Evolutionary conservation across 2,113 vertebrate genomes (phyloP), one percentile per base, ranked within the genome.

Genomic region (Orcinus orca): DNA sequence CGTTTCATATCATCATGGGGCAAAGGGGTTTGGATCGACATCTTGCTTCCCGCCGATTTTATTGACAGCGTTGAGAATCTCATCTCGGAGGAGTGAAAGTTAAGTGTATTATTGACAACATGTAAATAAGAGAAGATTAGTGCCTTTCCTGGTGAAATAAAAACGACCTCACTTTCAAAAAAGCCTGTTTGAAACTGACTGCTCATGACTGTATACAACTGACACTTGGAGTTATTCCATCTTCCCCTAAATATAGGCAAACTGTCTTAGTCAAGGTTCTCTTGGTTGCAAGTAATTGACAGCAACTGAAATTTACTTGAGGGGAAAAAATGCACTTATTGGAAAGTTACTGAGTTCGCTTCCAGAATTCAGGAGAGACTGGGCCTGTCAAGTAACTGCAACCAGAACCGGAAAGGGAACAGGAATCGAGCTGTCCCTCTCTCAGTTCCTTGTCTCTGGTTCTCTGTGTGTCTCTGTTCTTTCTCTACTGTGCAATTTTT

Each of bases 81-180:
- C 17, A 36, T 96, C 60, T 97, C 62, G 31, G 87, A 93, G 83
- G 53, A 95, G 87, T n/a, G 79, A 33, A 44, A 62, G 44, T n/a
- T n/a, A 96, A 90, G 47, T 63, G 1, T 14, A 62, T 50, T 20
- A 83, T 91, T 97, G 94, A 67, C 84, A 88, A 81, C 17, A 88
- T 36, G 38, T 97, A 58, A 93, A 93, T 96, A 31, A 92, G 25
- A 38, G 92, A 97, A 97, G 82, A 88, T 92, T 88, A 84, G 11
- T 97, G 18, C 74, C 3, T 1, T 4, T 55, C 11, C 44, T 88
- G 58, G 76, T 95, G 58, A 98, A 97, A 96, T 29, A 68, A 65
- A 90, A 73, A 60, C 8, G 44, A 44, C 38, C 83, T 55, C 50
- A 70, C 55, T 96, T 96, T 85, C 76, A 92, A 58, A 95, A 87